Evolutionary conservation across 2,797 vertebrate species (phyloP).

Genomic region (Dipus sagitta): DNA sequence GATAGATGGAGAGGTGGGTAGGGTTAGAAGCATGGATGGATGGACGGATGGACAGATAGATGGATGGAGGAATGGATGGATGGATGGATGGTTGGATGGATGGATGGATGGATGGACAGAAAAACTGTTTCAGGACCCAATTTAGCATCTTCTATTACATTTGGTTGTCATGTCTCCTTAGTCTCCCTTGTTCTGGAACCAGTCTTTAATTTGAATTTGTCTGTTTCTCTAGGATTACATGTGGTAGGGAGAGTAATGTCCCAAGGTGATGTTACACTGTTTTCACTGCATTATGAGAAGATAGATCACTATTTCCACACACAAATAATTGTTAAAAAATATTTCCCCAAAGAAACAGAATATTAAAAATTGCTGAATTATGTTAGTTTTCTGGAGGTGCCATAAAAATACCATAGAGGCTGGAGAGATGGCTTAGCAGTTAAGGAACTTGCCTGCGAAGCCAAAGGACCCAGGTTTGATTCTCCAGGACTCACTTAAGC

Average conservation of each 20-base stretch:
- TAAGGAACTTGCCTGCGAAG: no score
- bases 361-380: not conserved
- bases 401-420: not conserved
- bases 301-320: not conserved
- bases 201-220: slow-evolving; percentile 12
- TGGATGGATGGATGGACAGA: not conserved
- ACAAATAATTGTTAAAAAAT: not conserved
- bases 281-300: not conserved
- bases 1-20: not conserved
- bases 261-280: not conserved
- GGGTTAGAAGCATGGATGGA: no score
- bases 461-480: no score
- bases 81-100: no score
- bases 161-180: not conserved
- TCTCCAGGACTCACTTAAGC: no score
- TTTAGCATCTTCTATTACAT: not conserved
- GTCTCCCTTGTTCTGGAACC: slow-evolving; percentile 22
- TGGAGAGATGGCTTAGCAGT: no score
- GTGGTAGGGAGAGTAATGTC: not conserved
- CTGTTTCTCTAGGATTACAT: slow-evolving; percentile 9
- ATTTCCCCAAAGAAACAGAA: not conserved
- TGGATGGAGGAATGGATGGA: not conserved
- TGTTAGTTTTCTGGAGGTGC: not conserved
- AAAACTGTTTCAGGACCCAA: not conserved
- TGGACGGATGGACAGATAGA: not conserved